Percentiles rank a stretch among this genome's conserved stretches.
These are phyloP conservation scores for Stenchaetothrips biformis DNA, from an alignment of 2,888 invertebrate genomes.

Conservation along the genomic window DNA sequence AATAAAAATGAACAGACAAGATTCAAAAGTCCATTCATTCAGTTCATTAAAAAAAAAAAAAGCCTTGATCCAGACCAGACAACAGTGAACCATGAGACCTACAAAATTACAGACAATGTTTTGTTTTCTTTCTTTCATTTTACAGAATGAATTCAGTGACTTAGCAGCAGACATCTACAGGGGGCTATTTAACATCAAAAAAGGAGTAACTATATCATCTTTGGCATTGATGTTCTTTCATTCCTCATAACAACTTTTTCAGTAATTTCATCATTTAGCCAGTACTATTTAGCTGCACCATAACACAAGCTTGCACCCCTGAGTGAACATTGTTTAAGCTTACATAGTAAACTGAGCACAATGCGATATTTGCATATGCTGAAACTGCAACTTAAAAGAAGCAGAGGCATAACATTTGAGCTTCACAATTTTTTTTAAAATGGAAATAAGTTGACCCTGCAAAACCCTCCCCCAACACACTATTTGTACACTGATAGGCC, in stretches of 20 bases:
- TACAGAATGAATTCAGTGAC: neutral
- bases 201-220: neutral
- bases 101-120: neutral
- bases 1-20: neutral
- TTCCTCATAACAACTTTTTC: neutral
- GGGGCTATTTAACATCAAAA: neutral
- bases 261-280: neutral
- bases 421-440: neutral
- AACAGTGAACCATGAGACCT: neutral
- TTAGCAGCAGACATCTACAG: neutral
- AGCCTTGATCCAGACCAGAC: neutral
- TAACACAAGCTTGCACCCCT: neutral
- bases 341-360: neutral
- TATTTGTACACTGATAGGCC: slow-evolving; percentile 20
- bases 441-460: slow-evolving; percentile 6
- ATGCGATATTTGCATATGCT: neutral
- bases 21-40: neutral
- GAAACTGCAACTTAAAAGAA: neutral
- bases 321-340: neutral
- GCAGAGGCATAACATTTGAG: neutral
- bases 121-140: neutral
- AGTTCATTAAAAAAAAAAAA: neutral
- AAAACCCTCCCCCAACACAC: slow-evolving; percentile 5
- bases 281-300: neutral
- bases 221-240: slow-evolving; percentile 8